phyloP scores from a whole-genome alignment of 2,888 invertebrate genomes.

The Ecdyonurus torrentis region DNA sequence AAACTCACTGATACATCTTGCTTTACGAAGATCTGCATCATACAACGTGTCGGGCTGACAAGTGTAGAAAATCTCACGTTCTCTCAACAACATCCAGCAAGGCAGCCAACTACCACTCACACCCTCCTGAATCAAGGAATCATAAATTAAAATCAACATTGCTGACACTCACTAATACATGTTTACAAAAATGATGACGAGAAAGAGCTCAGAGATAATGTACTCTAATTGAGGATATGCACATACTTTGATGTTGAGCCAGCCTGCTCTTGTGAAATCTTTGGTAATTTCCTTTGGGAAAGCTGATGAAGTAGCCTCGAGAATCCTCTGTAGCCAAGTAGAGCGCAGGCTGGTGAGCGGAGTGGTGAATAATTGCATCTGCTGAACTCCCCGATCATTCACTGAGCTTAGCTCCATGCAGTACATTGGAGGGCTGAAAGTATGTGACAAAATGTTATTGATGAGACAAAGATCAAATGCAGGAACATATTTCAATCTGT shows the following conservation, averaged over 20 bases:
- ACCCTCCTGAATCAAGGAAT: constrained; percentile 48
- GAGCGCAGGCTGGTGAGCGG: constrained; percentile 27
- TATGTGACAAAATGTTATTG: too few relatives aligned
- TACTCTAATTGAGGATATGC: constrained; percentile 5
- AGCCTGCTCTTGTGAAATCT: constrained; percentile 58
- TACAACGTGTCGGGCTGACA: constrained; percentile 33
- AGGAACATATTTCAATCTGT: too few relatives aligned
- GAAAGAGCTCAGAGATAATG: too few relatives aligned
- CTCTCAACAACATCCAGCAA: constrained; percentile 62
- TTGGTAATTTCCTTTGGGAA: constrained; percentile 49
- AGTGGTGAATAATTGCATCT: constrained; percentile 10
- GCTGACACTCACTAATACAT: too few relatives aligned
- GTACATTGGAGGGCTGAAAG: constrained; percentile 21
- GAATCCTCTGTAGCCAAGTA: constrained; percentile 63
- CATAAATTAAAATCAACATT: too few relatives aligned
- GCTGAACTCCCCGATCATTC: constrained; percentile 17
- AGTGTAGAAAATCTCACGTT: constrained; percentile 43
- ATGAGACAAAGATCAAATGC: too few relatives aligned
- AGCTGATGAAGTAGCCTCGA: constrained; percentile 41
- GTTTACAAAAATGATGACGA: too few relatives aligned
- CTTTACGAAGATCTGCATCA: constrained; percentile 60
- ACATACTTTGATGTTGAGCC: constrained; percentile 50
- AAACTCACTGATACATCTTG: constrained; percentile 52
- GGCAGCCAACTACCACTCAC: constrained; percentile 58
- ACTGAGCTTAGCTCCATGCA: constrained; percentile 22